phyloP scores from a whole-genome alignment of 2,113 vertebrate genomes.

The Rhea americana region DNA sequence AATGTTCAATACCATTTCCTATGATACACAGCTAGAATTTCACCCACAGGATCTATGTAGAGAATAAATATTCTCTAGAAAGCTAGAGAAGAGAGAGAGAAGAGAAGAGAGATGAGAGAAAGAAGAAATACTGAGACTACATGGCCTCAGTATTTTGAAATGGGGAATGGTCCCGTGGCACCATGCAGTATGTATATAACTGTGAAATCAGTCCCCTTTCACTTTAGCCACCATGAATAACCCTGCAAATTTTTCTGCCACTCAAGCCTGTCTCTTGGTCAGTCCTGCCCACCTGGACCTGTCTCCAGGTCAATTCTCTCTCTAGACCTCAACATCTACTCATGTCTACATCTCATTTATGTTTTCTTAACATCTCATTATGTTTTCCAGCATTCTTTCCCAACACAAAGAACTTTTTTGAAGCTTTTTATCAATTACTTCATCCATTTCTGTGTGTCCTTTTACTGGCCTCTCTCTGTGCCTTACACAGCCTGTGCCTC shows the following conservation, averaged over 20 bases:
- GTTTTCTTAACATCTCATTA: not conserved
- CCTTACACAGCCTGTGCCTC: not conserved
- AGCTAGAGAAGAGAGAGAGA: not conserved
- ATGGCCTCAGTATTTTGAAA: no score
- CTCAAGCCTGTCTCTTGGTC: slow-evolving; percentile 10
- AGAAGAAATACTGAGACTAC: no score
- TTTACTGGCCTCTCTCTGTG: slow-evolving; percentile 9
- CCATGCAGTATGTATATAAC: no score
- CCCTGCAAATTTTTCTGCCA: not conserved
- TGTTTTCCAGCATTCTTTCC: slow-evolving; percentile 7
- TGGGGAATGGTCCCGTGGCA: no score
- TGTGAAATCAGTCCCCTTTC: not conserved
- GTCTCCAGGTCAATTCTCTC: slow-evolving; percentile 25
- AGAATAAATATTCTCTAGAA: not conserved
- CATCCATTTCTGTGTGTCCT: not conserved
- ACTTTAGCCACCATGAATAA: not conserved
- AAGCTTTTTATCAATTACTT: slow-evolving; percentile 34
- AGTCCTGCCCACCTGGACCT: not conserved
- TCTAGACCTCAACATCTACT: not conserved
- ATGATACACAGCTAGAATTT: not conserved
- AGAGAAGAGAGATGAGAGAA: not conserved
- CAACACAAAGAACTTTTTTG: slow-evolving; percentile 35
- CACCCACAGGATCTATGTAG: not conserved
- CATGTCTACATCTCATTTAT: slow-evolving; percentile 19
- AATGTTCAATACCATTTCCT: not conserved